A percentile compares a stretch with the other conserved stretches of the same genome.
Conservation (phyloP, 1,140 invertebrate genomes). For the Diuraphis noxia region DNA sequence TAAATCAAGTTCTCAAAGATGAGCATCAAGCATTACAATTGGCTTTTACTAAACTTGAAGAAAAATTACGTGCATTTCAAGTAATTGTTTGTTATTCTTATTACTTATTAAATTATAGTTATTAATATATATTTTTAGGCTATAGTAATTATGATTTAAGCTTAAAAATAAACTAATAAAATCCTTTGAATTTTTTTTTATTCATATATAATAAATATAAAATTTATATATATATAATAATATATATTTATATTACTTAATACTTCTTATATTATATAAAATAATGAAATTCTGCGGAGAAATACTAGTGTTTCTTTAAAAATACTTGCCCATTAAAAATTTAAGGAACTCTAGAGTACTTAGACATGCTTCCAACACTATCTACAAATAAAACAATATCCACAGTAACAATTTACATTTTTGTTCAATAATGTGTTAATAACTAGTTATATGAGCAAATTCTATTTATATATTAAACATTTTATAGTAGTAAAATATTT, state of each 20-base stretch:
- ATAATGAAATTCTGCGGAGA: background rate
- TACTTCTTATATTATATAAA: background rate
- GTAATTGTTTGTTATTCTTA: slow-evolving; percentile 61
- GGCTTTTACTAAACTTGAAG: slow-evolving; percentile 84
- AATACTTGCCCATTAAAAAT: background rate
- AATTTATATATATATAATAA: too few relatives aligned
- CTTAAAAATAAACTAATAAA: background rate
- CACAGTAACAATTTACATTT: background rate
- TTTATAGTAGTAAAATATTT: background rate
- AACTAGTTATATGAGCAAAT: background rate
- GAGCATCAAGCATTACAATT: slow-evolving; percentile 93
- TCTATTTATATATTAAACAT: slow-evolving; percentile 9
- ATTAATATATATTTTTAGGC: background rate
- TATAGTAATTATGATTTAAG: background rate
- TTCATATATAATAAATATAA: too few relatives aligned
- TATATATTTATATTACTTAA: too few relatives aligned
- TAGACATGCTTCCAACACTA: background rate
- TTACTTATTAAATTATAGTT: background rate
- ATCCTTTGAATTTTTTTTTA: background rate
- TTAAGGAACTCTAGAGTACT: background rate
- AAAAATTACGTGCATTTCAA: slow-evolving; percentile 83
- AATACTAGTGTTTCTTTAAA: background rate
- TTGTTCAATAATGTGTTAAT: background rate
- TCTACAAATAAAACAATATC: background rate
- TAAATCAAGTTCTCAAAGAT: slow-evolving; percentile 88